Percentiles rank a stretch among this genome's conserved stretches.
phyloP scores from a whole-genome alignment of 2,113 vertebrate genomes.

The Calcarius ornatus region DNA sequence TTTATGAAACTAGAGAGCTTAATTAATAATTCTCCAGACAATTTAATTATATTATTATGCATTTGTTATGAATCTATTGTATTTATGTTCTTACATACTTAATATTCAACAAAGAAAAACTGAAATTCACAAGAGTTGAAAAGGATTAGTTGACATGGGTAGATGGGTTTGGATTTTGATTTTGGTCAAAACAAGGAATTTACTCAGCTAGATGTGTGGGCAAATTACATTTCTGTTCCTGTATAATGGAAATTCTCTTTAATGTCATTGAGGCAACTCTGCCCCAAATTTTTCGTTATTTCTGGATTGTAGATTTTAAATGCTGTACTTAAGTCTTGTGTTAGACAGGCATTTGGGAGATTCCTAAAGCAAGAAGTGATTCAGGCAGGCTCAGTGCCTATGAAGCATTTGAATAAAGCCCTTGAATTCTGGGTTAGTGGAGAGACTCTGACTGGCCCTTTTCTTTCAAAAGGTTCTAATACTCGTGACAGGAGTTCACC shows the following conservation, averaged over 20 bases:
- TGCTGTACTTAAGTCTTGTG: not conserved
- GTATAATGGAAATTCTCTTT: not conserved
- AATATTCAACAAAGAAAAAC: not conserved
- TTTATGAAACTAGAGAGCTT: not conserved
- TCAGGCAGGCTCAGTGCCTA: not conserved
- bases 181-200: not conserved
- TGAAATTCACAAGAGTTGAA: not conserved
- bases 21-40: not conserved
- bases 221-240: not conserved
- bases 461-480: conserved; percentile 77
- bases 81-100: not conserved
- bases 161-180: not conserved
- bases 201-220: not conserved
- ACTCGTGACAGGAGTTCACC: conserved; percentile 93
- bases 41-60: not conserved
- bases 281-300: not conserved
- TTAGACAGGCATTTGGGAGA: not conserved
- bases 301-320: not conserved
- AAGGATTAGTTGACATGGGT: not conserved
- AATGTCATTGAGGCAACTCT: not conserved
- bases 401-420: not conserved
- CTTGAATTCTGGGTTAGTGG: not conserved
- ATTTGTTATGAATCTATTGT: not conserved
- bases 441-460: not conserved
- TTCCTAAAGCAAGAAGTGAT: not conserved